phyloP scores from a whole-genome alignment of 2,797 vertebrate genomes.

The Microchirus variegatus region DNA sequence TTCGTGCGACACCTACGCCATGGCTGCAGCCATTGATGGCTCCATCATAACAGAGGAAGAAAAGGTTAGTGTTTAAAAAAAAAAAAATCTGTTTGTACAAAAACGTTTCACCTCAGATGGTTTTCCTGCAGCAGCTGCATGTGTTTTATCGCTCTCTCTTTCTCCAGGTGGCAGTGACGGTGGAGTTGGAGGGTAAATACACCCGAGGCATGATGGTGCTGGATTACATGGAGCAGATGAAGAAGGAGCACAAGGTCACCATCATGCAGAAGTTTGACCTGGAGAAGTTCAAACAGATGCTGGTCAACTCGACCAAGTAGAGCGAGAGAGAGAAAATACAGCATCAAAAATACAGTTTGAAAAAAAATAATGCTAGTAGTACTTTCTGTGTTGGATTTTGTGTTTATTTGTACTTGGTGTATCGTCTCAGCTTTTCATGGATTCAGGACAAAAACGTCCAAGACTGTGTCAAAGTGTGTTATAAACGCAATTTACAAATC shows the following conservation, averaged over 20 bases:
- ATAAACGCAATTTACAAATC: too few species aligned
- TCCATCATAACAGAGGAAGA: neutral
- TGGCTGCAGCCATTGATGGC: neutral
- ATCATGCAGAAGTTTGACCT: neutral
- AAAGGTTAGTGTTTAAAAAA: neutral
- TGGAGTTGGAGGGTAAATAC: neutral
- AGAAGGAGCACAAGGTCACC: neutral
- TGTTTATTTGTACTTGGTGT: neutral
- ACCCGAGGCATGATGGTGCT: slow-evolving; percentile 2
- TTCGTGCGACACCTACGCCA: neutral
- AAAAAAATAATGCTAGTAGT: too few species aligned
- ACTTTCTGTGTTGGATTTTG: neutral
- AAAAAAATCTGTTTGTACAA: too few species aligned
- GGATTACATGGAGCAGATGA: neutral
- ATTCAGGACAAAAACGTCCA: too few species aligned
- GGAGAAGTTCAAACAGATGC: neutral
- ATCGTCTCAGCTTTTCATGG: too few species aligned
- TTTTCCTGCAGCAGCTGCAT: too few species aligned
- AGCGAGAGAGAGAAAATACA: neutral
- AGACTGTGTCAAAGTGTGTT: too few species aligned
- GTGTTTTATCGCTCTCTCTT: neutral
- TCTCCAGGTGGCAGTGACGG: neutral
- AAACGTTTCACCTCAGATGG: too few species aligned
- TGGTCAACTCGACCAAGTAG: neutral
- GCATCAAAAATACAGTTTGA: too few species aligned